Conservation (phyloP, 2,797 vertebrate species). For the Sebastes elongatus region DNA sequence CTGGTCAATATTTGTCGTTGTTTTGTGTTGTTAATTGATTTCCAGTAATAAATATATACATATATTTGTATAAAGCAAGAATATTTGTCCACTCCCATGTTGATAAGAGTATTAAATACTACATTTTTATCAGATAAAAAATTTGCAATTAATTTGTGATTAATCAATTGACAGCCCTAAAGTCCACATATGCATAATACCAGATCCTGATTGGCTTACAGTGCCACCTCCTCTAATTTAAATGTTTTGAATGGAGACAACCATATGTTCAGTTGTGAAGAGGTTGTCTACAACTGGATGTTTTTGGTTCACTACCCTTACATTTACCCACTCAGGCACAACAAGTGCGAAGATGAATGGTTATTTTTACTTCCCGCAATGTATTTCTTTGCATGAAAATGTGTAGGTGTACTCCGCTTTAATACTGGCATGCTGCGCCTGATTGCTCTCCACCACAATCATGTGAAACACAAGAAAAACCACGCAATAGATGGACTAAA, state of each 20-base stretch:
- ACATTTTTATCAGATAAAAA: too few relatives aligned
- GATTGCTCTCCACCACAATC: slow-evolving; percentile 31
- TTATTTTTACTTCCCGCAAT: slow-evolving; percentile 26
- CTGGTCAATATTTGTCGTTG: too few relatives aligned
- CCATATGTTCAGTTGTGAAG: background rate
- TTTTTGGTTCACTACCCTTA: background rate
- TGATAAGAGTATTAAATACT: too few relatives aligned
- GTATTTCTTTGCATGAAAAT: slow-evolving; percentile 18
- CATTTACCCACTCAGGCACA: slow-evolving; percentile 1
- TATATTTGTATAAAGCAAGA: too few relatives aligned
- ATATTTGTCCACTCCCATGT: too few relatives aligned
- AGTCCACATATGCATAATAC: background rate
- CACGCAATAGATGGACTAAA: slow-evolving; percentile 25
- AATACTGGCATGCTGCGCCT: background rate
- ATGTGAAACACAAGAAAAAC: slow-evolving; percentile 42
- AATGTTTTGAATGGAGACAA: background rate
- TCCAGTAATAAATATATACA: too few relatives aligned
- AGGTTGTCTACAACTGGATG: background rate
- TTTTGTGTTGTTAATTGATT: too few relatives aligned
- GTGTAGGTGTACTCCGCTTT: slow-evolving; percentile 38
- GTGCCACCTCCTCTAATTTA: background rate
- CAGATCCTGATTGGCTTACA: background rate
- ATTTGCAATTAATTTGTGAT: accelerated
- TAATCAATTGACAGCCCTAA: too few relatives aligned
- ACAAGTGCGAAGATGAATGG: slow-evolving; percentile 7